Base-by-base conservation (phyloP, 2,797 vertebrate genomes). In the Syndactyla subalaris region DNA sequence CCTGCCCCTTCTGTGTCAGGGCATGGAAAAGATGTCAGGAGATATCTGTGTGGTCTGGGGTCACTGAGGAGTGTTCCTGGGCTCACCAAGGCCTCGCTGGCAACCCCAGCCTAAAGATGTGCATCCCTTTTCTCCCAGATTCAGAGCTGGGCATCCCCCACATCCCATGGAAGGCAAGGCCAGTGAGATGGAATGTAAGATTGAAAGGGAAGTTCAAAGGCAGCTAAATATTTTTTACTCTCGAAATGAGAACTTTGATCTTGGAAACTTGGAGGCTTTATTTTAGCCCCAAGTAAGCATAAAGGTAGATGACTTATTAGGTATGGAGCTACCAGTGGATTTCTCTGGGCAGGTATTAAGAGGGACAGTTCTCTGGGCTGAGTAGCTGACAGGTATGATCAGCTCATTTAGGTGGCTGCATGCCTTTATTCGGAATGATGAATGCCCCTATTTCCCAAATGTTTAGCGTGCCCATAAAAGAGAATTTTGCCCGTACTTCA, bases 401-500 rank as follows among this genome's bases (percentile, higher is more conserved):
- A 82, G 83, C 29, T 8, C 75, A 23, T 54, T 73, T 6, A 10
- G 67, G 26, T 65, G 77, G 36, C 41, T 77, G 1, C 8, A 9
- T 63, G 39, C 16, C 6, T 39, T 66, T 72, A 8, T 34, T 77
- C 38, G 57, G 26, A 51, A 39, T 16, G 43, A 32, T 57, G 52
- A 51, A 9, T n/a, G 45, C 13, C 18, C 52, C 1, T 51, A 27
- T 92, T 87, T 92, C 68, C 43, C 45, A 45, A 27, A 75, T 62
- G 46, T 78, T 83, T 75, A 72, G 22, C 13, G 9, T 32, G 23
- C 12, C 39, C 62, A 23, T 85, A 36, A 66, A 91, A 75, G 45
- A 65, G 36, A 91, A 72, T 78, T 93, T 89, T 92, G 17, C 70
- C 29, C 72, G 87, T 36, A 66, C 51, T 86, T 85, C 23, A 75